Evolutionary conservation across 2,888 invertebrate genomes (phyloP), one percentile per base, ranked within the genome.

Genomic region (Tetanocera ferruginea): DNA sequence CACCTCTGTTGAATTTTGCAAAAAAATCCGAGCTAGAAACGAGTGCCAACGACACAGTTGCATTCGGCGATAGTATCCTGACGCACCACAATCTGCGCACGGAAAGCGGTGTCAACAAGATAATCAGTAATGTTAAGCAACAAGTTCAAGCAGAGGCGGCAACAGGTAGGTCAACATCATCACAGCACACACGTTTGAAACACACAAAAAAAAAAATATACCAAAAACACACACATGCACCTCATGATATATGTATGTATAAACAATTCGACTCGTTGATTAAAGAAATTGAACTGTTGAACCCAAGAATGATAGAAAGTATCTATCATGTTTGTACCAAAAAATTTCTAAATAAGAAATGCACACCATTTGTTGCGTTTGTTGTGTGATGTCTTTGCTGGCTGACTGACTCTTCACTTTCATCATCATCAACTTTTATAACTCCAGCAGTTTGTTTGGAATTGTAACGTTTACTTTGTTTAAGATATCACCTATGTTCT

Each of bases 91-190:
- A 83, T 82, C 84, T 87, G 82, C 86, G 85, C 81, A 83, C 81
- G 73, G 78, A 55, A 52, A 66, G 78, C 72, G 78, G 76, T 80
- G 79, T 76, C 78, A 85, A 86, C 82, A 88, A 87, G 83, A 85
- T 89, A 83, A 87, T 87, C 82, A 86, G 87, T 80, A 89, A 85
- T 83, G 88, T 88, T 79, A 87, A 84, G 82, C 87, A 87, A 84
- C 87, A 87, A 85, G 87, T 87, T 84, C 87, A 89, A 82, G 85
- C 88, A 74, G 86, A 87, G 83, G 88, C 88, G 82, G 87, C 88
- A 88, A 89, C 89, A 89, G 89, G 89, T 89, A 89, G 86, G 89
- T 89, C 51, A 37, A 70, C 67, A 49, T 64, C 14, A 28, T 76
- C 78, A 74, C 49, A 28, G 25, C 19, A 55, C 55, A 23, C 55